Evolutionary conservation across 1,140 invertebrate species (phyloP).

Genomic region (Catajapyx aquilonaris): DNA sequence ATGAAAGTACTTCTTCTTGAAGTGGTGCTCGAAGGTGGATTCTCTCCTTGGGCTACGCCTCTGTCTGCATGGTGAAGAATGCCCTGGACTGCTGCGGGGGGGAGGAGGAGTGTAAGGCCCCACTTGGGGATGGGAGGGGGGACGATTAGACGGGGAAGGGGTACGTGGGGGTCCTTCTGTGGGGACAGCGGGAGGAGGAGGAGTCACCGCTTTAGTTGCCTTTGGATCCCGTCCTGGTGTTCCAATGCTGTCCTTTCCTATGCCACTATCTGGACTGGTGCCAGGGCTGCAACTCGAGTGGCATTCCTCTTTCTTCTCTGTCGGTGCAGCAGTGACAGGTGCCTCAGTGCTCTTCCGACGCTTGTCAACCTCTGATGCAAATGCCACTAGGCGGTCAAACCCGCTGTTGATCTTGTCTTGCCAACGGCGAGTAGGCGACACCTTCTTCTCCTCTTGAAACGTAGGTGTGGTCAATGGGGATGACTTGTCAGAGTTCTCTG

Average conservation of each 20-base stretch:
- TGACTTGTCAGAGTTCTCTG: conserved; percentile 4
- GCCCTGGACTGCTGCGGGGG: conserved; percentile 15
- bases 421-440: conserved; percentile 24
- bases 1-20: conserved; percentile 60
- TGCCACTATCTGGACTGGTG: conserved; percentile 52
- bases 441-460: neutral
- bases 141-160: conserved; percentile 30
- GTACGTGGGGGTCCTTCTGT: conserved; percentile 33
- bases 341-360: conserved; percentile 51
- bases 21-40: conserved; percentile 29
- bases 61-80: conserved; percentile 19
- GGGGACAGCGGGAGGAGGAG: conserved; percentile 25
- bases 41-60: conserved; percentile 1
- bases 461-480: conserved; percentile 1
- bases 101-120: conserved; percentile 13
- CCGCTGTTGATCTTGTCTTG: conserved; percentile 66
- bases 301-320: conserved; percentile 6
- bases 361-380: conserved; percentile 64
- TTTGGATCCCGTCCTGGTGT: conserved; percentile 16
- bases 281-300: conserved; percentile 32
- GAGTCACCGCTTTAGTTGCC: conserved; percentile 16
- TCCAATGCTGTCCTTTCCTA: conserved; percentile 31
- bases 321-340: conserved; percentile 9
- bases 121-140: conserved; percentile 23
- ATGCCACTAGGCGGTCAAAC: conserved; percentile 66